A percentile compares a stretch with the other conserved stretches of the same genome.
phyloP scores from a whole-genome alignment of 2,797 vertebrate genomes.

The Numenius phaeopus region DNA sequence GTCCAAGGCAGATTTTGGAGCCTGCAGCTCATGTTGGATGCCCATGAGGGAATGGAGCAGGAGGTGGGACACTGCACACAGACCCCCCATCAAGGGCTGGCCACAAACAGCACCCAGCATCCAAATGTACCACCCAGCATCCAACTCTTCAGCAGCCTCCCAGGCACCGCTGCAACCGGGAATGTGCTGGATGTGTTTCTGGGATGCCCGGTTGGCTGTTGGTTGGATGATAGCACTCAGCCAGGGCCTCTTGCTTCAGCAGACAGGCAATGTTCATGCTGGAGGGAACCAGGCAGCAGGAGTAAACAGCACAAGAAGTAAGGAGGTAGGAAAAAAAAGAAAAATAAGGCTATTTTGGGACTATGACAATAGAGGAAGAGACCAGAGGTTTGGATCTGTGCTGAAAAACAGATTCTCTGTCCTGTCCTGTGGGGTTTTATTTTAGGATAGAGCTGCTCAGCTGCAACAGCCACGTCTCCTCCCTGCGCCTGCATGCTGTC shows the following conservation, averaged over 20 bases:
- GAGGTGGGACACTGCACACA: background rate
- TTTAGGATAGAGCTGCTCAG: background rate
- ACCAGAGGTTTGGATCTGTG: background rate
- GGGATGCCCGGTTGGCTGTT: background rate
- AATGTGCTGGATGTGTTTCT: background rate
- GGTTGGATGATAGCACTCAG: background rate
- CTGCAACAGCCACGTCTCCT: background rate
- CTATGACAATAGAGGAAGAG: background rate
- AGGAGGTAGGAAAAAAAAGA: background rate
- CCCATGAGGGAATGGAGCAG: background rate
- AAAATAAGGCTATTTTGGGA: background rate
- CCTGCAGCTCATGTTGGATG: background rate
- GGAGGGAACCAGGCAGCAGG: background rate
- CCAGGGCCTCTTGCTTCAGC: background rate
- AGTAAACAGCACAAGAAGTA: background rate
- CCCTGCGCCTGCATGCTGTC: background rate
- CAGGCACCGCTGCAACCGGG: background rate
- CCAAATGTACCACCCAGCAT: background rate
- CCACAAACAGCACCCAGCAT: background rate
- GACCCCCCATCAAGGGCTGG: background rate
- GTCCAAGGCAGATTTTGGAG: background rate
- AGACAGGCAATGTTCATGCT: background rate
- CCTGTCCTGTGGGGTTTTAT: background rate
- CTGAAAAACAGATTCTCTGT: background rate
- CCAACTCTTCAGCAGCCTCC: background rate